These are phyloP conservation scores for Crambe crambe DNA, from an alignment of 37 sponge, comb jelly and placozoan species.

Conservation along the genomic window DNA sequence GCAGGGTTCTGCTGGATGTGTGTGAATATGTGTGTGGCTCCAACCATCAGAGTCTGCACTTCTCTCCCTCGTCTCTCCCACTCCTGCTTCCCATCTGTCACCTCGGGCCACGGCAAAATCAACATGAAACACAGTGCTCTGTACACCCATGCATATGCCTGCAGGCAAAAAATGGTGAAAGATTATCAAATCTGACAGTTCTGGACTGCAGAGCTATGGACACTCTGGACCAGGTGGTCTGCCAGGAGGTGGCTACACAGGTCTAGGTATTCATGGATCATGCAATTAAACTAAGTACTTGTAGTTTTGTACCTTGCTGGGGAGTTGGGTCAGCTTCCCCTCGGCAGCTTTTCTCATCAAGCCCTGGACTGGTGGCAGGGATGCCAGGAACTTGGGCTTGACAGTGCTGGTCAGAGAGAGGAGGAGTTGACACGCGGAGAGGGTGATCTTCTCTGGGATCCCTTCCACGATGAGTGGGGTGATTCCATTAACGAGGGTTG, in stretches of 20 bases:
- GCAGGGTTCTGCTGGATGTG: background rate
- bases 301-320: slow-evolving; percentile 57
- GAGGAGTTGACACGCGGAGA: slow-evolving; percentile 63
- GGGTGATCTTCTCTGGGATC: slow-evolving; percentile 68
- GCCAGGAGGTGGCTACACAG: too few species aligned
- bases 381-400: slow-evolving; percentile 30
- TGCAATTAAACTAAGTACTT: too few species aligned
- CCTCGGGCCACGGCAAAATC: slow-evolving; percentile 77
- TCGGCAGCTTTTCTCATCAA: slow-evolving; percentile 28
- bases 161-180: background rate
- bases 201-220: too few species aligned
- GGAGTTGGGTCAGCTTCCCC: slow-evolving; percentile 40
- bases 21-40: slow-evolving; percentile 24
- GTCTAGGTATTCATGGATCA: too few species aligned
- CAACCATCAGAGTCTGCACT: slow-evolving; percentile 18
- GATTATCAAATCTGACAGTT: too few species aligned
- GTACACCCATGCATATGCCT: slow-evolving; percentile 45
- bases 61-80: slow-evolving; percentile 40
- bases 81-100: slow-evolving; percentile 55
- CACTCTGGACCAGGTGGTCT: too few species aligned
- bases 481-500: slow-evolving; percentile 18
- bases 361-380: slow-evolving; percentile 50
- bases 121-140: slow-evolving; percentile 45
- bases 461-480: slow-evolving; percentile 42
- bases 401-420: slow-evolving; percentile 60